phyloP scores from a whole-genome alignment of 2,888 invertebrate genomes.

The Onthophagus sagittarius region DNA sequence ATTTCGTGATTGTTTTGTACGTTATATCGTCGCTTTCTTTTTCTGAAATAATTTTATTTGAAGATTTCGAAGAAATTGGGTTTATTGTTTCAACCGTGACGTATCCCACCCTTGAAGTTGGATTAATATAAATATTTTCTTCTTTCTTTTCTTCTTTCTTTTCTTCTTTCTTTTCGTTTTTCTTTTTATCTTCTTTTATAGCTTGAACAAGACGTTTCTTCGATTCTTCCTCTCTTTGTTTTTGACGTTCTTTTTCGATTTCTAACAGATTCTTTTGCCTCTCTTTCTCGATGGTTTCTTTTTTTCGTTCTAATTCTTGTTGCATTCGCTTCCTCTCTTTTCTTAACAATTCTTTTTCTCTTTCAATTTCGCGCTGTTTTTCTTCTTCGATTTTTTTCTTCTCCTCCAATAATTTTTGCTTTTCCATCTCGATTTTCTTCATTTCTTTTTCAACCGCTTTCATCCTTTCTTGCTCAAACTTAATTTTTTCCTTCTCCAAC shows the following conservation, averaged over 20 bases:
- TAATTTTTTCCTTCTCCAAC: neutral
- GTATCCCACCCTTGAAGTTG: no score
- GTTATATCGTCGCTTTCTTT: neutral
- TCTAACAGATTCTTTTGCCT: neutral
- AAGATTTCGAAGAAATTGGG: neutral
- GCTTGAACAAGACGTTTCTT: no score
- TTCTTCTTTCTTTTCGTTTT: no score
- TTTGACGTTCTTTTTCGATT: neutral
- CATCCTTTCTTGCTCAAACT: neutral
- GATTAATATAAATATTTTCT: no score
- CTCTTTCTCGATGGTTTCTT: neutral
- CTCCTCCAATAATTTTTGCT: neutral
- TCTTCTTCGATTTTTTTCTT: neutral
- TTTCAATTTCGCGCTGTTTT: neutral
- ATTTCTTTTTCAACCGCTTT: neutral
- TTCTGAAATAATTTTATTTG: neutral
- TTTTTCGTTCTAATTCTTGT: neutral
- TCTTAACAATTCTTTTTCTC: neutral
- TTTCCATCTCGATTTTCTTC: neutral
- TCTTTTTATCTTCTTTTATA: no score
- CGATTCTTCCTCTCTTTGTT: no score
- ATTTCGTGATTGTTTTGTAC: neutral
- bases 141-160: no score
- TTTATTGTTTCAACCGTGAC: neutral
- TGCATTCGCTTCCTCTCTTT: neutral